Conservation (phyloP, 2,888 invertebrate species). For the Geophilus truncorum region DNA sequence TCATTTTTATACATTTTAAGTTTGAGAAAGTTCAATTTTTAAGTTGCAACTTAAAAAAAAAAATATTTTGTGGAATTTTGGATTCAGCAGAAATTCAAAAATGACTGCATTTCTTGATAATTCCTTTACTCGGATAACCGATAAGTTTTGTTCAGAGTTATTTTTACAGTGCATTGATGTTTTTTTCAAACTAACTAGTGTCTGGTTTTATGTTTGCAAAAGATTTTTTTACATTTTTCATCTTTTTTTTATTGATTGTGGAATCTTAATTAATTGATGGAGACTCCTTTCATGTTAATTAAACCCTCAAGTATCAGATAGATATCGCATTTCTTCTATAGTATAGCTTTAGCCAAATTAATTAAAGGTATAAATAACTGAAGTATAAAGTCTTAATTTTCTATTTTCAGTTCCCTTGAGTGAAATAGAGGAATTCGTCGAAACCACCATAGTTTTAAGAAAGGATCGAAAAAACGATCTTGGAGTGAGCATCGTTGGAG, state of each 20-base stretch:
- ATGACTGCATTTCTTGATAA: no score
- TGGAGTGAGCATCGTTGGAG: slow-evolving; percentile 42
- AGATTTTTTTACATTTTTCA: not conserved
- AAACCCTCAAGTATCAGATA: not conserved
- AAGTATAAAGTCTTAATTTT: not conserved
- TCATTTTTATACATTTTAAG: no score
- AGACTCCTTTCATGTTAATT: not conserved
- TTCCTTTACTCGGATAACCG: no score
- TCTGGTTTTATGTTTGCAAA: not conserved
- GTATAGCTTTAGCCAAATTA: not conserved
- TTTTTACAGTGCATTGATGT: no score
- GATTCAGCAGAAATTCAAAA: no score
- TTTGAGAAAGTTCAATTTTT: no score
- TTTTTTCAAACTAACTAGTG: no score
- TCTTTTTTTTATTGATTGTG: not conserved
- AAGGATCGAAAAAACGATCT: slow-evolving; percentile 43
- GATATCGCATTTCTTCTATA: not conserved
- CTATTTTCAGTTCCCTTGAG: slow-evolving; percentile 41
- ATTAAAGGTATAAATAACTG: not conserved
- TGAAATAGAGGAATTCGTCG: slow-evolving; percentile 43
- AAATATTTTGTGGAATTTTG: no score
- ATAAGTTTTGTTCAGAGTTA: no score
- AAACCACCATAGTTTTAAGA: slow-evolving; percentile 43
- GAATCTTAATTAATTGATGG: no score
- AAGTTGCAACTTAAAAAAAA: no score